Base-by-base conservation (phyloP, 2,113 vertebrate genomes). In the Origma solitaria region DNA sequence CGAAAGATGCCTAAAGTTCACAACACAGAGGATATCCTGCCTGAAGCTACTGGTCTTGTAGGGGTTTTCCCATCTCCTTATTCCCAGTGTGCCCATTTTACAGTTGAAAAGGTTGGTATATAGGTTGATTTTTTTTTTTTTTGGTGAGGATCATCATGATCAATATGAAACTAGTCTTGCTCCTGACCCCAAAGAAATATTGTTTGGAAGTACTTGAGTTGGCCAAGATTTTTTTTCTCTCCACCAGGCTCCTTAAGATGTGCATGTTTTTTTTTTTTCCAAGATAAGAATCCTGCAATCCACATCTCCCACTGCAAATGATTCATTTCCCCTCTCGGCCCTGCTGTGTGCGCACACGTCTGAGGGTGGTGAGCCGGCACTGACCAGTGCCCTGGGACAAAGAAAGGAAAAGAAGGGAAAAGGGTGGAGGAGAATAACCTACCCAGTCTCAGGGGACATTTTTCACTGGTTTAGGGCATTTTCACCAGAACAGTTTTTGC, bases 281-380 rank as follows among this genome's bases (percentile, higher is more conserved):
- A 81, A 91, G 85, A 78, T 83, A 92, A 95, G 78, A 92, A 91
- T 80, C 71, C 85, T 83, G 64, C 60, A 86, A 15, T 81, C 25
- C 14, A 40, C 75, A 81, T 91, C 68, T 86, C 53, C 38, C 51
- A 15, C 49, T 51, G 73, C 51, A 90, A 72, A 44, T 88, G 94
- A 93, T 95, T 96, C 50, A 93, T 68, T 97, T 96, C 85, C 79
- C 80, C 82, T 88, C 90, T 31, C 94, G 95, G 70, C 87, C 65
- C 0, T 0, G 25, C 79, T 69, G 18, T 1, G 4, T 1, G 4
- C 0, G 0, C 62, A 65, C 5, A 3, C 78, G 91, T 61, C 78
- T 77, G 84, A 25, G 33, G n/a, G 53, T 80, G 73, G 58, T 77
- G 85, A 95, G 78, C 85, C 0, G 8, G 82, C 68, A 25, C 71